Conservation (phyloP, 2,888 invertebrate species). For the Malachius bipustulatus region DNA sequence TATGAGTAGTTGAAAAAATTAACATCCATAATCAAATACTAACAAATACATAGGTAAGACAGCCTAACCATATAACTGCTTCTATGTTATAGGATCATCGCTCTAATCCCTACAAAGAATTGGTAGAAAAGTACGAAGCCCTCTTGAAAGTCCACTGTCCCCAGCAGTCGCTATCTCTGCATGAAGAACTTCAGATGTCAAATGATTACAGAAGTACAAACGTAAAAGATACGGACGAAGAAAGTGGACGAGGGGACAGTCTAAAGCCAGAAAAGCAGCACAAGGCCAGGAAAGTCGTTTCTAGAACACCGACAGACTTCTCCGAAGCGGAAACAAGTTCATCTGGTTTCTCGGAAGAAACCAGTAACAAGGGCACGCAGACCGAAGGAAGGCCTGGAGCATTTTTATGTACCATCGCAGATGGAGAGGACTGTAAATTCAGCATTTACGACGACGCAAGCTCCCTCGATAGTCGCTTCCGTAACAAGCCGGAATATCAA, state of each 20-base stretch:
- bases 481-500: slow-evolving; percentile 69
- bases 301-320: slow-evolving; percentile 68
- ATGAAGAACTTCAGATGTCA: slow-evolving; percentile 65
- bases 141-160: slow-evolving; percentile 59
- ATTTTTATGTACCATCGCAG: slow-evolving; percentile 72
- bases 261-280: slow-evolving; percentile 33
- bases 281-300: slow-evolving; percentile 45
- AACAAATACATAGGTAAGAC: too few relatives aligned
- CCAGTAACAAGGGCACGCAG: slow-evolving; percentile 71
- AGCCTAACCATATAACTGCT: too few relatives aligned
- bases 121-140: slow-evolving; percentile 79
- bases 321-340: slow-evolving; percentile 79
- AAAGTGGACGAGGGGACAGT: slow-evolving; percentile 48
- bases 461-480: slow-evolving; percentile 70
- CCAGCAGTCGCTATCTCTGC: slow-evolving; percentile 45
- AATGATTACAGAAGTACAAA: slow-evolving; percentile 57
- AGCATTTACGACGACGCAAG: slow-evolving; percentile 70
- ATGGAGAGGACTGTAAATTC: slow-evolving; percentile 75
- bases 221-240: slow-evolving; percentile 51
- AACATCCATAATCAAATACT: too few relatives aligned
- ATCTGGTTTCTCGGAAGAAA: slow-evolving; percentile 68
- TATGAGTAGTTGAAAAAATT: too few relatives aligned
- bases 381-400: slow-evolving; percentile 71
- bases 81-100: neutral
- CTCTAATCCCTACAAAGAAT: slow-evolving; percentile 62